A percentile compares a stretch with the other conserved stretches of the same genome.
Conservation (phyloP, 2,888 invertebrate genomes). For the Ichneumon xanthorius region DNA sequence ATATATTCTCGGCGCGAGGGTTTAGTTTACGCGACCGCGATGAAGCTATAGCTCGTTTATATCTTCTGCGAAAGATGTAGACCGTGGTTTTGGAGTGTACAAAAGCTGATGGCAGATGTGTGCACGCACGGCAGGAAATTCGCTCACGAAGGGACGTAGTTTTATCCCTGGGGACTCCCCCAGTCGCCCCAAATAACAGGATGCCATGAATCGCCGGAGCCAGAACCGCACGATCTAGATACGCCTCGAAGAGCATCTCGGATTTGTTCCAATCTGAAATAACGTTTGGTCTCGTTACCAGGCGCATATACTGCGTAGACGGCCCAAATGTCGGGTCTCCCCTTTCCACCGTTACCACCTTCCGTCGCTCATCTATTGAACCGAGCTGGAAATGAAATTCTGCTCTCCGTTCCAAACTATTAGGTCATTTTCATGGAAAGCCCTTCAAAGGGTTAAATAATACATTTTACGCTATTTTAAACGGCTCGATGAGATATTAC, state of each 20-base stretch:
- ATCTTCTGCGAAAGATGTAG: neutral
- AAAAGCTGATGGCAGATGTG: neutral
- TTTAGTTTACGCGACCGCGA: neutral
- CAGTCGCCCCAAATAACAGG: slow-evolving; percentile 79
- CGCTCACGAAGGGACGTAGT: slow-evolving; percentile 59
- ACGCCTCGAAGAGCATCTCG: slow-evolving; percentile 42
- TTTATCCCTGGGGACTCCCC: slow-evolving; percentile 80
- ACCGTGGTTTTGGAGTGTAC: slow-evolving; percentile 30
- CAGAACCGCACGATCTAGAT: slow-evolving; percentile 31
- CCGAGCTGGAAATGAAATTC: neutral
- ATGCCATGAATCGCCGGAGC: slow-evolving; percentile 70
- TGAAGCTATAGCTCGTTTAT: no score
- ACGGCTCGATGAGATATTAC: neutral
- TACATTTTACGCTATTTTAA: neutral
- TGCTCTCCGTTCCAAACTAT: no score
- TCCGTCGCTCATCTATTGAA: neutral
- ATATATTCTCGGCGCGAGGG: slow-evolving; percentile 59
- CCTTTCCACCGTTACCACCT: neutral
- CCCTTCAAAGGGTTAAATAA: no score
- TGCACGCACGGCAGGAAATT: neutral
- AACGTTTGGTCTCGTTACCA: slow-evolving; percentile 76
- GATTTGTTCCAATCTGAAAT: slow-evolving; percentile 70
- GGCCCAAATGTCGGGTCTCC: neutral
- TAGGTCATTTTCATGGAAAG: neutral
- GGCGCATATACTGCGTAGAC: slow-evolving; percentile 68